phyloP scores from a whole-genome alignment of 2,113 vertebrate species.

The Scortum barcoo region DNA sequence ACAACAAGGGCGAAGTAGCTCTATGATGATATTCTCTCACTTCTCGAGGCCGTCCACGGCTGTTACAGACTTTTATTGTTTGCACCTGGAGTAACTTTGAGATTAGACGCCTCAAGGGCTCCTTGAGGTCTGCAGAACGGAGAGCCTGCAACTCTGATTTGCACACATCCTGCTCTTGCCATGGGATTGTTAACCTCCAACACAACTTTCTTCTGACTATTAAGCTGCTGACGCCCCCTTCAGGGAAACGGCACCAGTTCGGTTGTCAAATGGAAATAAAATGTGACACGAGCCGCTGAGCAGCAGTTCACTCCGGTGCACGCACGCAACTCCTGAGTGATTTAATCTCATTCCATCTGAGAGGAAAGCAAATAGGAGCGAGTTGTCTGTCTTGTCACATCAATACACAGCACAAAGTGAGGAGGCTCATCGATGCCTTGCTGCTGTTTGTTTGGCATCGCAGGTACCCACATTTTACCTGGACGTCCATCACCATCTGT shows the following conservation, averaged over 20 bases:
- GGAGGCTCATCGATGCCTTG: neutral
- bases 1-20: neutral
- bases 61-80: neutral
- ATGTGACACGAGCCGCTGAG: too few relatives aligned
- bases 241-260: slow-evolving; percentile 14
- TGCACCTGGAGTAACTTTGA: neutral
- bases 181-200: neutral
- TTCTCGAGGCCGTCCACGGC: neutral
- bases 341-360: slow-evolving; percentile 12
- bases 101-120: neutral
- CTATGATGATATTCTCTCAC: neutral
- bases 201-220: neutral
- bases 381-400: neutral
- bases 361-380: neutral
- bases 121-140: neutral
- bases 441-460: neutral
- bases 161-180: neutral
- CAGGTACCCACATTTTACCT: neutral
- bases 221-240: slow-evolving; percentile 23
- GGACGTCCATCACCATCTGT: neutral
- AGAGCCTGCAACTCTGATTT: neutral
- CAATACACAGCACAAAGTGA: neutral
- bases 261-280: slow-evolving; percentile 15
- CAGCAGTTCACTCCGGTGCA: neutral
- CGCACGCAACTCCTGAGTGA: neutral